Evolutionary conservation across 1,140 invertebrate species (phyloP).

Genomic region (Brachionus calyciflorus): DNA sequence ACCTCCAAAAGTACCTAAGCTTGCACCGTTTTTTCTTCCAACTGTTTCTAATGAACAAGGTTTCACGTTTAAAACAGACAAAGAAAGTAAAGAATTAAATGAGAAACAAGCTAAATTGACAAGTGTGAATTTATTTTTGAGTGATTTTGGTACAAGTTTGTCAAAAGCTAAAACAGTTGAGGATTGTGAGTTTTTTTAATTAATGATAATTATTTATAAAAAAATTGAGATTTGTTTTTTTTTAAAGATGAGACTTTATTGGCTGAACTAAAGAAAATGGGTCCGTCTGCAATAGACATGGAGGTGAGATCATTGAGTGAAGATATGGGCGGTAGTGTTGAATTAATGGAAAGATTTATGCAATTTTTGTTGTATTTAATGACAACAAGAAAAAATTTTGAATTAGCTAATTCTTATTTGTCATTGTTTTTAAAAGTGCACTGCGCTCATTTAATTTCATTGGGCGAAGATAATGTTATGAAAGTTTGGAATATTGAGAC

Average conservation of each 20-base stretch:
- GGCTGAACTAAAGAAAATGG: conserved; percentile 73
- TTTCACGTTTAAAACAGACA: conserved; percentile 73
- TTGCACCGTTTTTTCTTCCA: conserved; percentile 90
- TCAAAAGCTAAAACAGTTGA: background rate
- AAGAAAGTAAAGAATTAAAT: conserved; percentile 46
- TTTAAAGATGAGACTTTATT: conserved; percentile 63
- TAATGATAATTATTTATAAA: background rate
- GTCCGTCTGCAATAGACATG: conserved; percentile 80
- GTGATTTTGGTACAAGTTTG: background rate
- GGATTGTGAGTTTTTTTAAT: background rate
- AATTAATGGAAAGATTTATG: conserved; percentile 75
- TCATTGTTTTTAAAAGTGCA: conserved; percentile 84
- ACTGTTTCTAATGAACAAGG: conserved; percentile 75
- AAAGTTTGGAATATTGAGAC: conserved; percentile 81
- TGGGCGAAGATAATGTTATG: conserved; percentile 74
- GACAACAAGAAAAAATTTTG: conserved; percentile 76
- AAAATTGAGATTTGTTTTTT: background rate
- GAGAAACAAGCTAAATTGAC: background rate
- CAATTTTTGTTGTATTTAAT: conserved; percentile 72
- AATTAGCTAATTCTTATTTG: conserved; percentile 87
- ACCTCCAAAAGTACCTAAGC: conserved; percentile 73
- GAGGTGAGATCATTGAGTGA: conserved; percentile 79
- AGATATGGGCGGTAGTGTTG: conserved; percentile 68
- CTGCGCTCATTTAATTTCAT: conserved; percentile 76
- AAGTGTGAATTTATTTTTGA: background rate